Evolutionary conservation across 2,888 invertebrate species (phyloP).

Genomic region (Ceriagrion tenellum): DNA sequence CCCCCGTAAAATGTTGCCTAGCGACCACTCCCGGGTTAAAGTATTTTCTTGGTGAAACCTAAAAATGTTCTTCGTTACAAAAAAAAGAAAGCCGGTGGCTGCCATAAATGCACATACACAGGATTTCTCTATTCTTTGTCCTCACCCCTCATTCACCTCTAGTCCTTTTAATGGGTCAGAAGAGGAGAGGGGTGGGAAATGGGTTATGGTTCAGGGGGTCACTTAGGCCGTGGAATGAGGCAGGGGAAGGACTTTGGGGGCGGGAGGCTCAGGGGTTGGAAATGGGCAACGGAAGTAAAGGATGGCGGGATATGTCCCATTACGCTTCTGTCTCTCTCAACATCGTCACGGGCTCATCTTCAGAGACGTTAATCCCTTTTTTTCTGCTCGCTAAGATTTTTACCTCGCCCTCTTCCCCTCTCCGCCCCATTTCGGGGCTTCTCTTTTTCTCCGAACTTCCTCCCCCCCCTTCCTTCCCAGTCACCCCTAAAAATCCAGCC

Average conservation of each 20-base stretch:
- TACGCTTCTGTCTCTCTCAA: background rate
- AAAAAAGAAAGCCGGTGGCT: no score
- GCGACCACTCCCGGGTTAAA: no score
- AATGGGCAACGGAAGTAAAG: background rate
- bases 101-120: background rate
- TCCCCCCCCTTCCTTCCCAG: background rate
- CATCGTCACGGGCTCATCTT: background rate
- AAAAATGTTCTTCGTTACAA: no score
- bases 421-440: background rate
- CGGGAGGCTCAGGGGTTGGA: background rate
- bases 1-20: no score
- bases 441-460: background rate
- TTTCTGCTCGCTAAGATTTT: conserved; percentile 24
- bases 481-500: no score
- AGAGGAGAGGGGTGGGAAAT: background rate
- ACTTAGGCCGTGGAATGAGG: background rate
- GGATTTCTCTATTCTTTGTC: background rate
- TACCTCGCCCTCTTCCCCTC: background rate
- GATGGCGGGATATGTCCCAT: conserved; percentile 25
- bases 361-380: conserved; percentile 21
- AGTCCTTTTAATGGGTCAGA: background rate
- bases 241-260: background rate
- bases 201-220: background rate
- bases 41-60: no score
- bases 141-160: background rate